Base-by-base conservation (phyloP, 1,140 invertebrate species). In the Ostrea edulis region DNA sequence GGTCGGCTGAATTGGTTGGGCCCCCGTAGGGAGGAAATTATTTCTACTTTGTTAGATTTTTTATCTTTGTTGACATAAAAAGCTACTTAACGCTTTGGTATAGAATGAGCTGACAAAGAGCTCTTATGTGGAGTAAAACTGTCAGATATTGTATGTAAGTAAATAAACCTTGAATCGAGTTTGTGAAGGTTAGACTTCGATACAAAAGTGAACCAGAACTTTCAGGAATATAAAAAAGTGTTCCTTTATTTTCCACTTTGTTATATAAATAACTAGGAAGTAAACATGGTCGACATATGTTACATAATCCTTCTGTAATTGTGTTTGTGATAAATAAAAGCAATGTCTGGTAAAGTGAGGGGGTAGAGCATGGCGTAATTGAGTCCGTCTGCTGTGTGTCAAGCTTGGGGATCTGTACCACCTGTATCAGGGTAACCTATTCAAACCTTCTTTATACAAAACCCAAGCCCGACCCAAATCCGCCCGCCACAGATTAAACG, bases 11-110 rank as follows among this genome's bases (percentile, higher is more conserved):
- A 22, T 83, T 83, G n/a, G 20, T 17, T 52, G 85, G 53, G 44
- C 52, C 85, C 85, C 55, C 68, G 77, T 54, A 55, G 85, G 85
- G 68, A 35, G 22, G 71, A 35, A 54, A 84, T 68, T 81, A 53
- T 81, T 55, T 85, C 84, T 55, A 25, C 85, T 29, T 11, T 77
- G 85, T 53, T 53, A 83, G 52, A 54, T 83, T 52, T 83, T 44
- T 54, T 83, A 83, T 53, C 44, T 83, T 22, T 53, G 44, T 53
- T 54, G 52, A 54, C 44, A 83, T 52, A 54, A 83, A 83, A 83
- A 52, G 82, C 82, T 83, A 83, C 82, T 83, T 83, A 83, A 53
- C 82, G 52, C 82, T 54, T 83, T 83, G 35, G 14, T 52, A 22
- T 83, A 53, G 35, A 52, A 83, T 52, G 68, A 77, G 29, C 68